phyloP scores from a whole-genome alignment of 2,113 vertebrate genomes.

The Halcyon senegalensis region DNA sequence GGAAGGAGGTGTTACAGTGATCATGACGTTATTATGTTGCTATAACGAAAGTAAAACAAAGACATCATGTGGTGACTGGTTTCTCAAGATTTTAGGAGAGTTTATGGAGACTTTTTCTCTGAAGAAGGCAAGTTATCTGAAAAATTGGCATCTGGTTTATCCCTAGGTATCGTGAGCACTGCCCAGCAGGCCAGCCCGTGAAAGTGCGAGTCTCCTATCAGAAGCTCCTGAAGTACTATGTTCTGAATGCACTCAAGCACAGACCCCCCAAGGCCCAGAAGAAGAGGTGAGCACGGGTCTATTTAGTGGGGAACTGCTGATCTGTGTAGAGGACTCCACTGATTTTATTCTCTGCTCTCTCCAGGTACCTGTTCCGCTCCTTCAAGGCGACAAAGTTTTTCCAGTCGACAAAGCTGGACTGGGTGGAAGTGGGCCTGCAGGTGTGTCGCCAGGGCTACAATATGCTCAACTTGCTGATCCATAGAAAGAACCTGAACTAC shows the following conservation, averaged over 20 bases:
- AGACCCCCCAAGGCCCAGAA: conserved; percentile 98
- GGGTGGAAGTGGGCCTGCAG: conserved; percentile 98
- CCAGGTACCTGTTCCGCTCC: conserved; percentile 96
- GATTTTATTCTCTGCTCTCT: not conserved
- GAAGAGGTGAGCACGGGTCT: conserved; percentile 83
- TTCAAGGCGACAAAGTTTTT: conserved; percentile 99
- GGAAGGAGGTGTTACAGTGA: not conserved
- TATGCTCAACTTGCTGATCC: conserved; percentile 98
- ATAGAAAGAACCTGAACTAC: conserved; percentile 98
- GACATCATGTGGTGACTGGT: not conserved
- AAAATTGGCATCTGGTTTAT: not conserved
- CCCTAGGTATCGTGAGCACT: conserved; percentile 95
- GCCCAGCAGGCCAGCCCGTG: conserved; percentile 96
- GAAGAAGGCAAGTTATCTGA: not conserved
- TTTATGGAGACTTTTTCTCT: not conserved
- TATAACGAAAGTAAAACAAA: not conserved
- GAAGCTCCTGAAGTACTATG: conserved; percentile 97
- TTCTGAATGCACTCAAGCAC: conserved; percentile 98
- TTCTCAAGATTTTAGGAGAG: not conserved
- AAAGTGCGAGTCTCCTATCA: conserved; percentile 98
- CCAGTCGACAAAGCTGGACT: conserved; percentile 98
- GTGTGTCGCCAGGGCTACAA: conserved; percentile 99
- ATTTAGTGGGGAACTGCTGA: not conserved
- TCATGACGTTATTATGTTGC: not conserved
- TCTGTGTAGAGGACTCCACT: not conserved